Conservation (phyloP, 2,888 invertebrate genomes). For the Phytoseiulus persimilis region DNA sequence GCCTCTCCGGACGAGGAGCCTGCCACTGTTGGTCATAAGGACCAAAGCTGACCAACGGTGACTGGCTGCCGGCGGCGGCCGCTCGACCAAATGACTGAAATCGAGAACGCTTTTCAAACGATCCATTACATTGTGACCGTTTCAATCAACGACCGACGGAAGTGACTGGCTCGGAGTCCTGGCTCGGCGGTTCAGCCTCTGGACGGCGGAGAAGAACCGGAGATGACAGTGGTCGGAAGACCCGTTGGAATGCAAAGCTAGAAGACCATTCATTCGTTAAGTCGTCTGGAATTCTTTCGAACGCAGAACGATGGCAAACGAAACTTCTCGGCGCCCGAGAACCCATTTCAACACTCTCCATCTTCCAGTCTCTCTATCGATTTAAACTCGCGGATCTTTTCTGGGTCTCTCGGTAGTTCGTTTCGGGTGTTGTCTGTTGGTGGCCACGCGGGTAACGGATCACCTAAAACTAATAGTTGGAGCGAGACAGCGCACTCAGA, state of each 20-base stretch:
- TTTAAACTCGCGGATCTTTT: not conserved
- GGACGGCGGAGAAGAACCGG: not conserved
- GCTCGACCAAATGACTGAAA: not conserved
- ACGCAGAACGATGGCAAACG: slow-evolving; percentile 24
- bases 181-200: not conserved
- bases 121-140: not conserved
- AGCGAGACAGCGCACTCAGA: not conserved
- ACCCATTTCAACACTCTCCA: not conserved
- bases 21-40: not conserved
- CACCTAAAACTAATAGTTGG: not conserved
- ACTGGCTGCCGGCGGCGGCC: not conserved
- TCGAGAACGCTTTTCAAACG: not conserved
- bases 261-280: not conserved
- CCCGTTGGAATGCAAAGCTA: not conserved
- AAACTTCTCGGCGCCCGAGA: not conserved
- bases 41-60: not conserved
- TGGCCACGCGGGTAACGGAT: not conserved
- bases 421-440: not conserved
- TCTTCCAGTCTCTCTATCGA: not conserved
- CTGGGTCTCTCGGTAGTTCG: not conserved
- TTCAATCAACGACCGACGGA: not conserved
- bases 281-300: slow-evolving; percentile 5
- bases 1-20: not conserved
- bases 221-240: not conserved
- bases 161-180: not conserved